These are phyloP conservation scores for Lucinisca nassula DNA, from an alignment of 2,888 invertebrate species.

Conservation along the genomic window DNA sequence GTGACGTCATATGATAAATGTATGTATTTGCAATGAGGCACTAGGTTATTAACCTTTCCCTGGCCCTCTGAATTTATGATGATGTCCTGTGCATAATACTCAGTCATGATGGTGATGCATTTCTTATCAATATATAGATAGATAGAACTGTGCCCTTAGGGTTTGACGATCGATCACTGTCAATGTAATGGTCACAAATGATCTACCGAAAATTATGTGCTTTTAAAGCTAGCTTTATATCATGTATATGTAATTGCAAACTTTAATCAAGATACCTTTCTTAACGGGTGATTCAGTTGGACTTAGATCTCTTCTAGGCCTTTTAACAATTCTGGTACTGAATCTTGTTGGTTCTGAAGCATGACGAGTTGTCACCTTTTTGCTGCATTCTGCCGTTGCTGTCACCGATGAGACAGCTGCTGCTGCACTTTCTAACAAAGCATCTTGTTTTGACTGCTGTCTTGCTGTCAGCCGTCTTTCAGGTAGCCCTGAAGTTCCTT, in stretches of 20 bases:
- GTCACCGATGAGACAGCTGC: not conserved
- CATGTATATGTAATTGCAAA: not conserved
- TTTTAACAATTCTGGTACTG: constrained; percentile 76
- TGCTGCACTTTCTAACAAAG: constrained; percentile 15
- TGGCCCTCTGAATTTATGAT: no score
- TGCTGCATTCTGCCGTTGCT: constrained; percentile 3
- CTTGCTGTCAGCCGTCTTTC: constrained; percentile 61
- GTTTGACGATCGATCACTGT: no score
- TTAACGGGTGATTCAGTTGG: constrained; percentile 77
- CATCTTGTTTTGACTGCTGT: constrained; percentile 62
- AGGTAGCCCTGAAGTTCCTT: not conserved
- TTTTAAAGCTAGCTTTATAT: no score
- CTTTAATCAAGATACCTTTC: constrained; percentile 53
- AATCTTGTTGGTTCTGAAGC: constrained; percentile 70
- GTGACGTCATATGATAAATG: no score
- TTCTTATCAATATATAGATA: no score
- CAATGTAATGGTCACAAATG: no score
- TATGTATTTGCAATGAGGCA: no score
- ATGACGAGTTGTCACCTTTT: constrained; percentile 22
- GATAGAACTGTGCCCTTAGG: no score
- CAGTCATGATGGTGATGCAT: no score
- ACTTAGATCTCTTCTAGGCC: constrained; percentile 76
- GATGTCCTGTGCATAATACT: no score
- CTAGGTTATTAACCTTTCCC: no score
- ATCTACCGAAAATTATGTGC: no score